A percentile compares a stretch with the other conserved stretches of the same genome.
Conservation (phyloP, 2,797 vertebrate genomes). For the Myripristis murdjan region DNA sequence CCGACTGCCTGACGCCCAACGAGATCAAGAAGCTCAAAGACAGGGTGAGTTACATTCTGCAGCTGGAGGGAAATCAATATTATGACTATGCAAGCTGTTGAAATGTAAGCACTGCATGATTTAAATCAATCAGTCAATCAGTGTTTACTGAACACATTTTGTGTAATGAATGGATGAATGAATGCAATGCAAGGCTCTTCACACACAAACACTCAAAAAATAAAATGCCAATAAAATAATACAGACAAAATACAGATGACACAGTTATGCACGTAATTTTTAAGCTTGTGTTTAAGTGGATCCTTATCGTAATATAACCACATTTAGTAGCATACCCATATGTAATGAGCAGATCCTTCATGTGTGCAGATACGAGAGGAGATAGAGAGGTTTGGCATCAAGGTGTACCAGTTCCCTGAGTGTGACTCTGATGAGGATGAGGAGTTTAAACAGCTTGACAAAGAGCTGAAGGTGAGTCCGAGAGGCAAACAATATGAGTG, state of each 20-base stretch:
- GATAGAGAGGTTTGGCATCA: conserved; percentile 98
- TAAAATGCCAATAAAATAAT: no score
- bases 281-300: no score
- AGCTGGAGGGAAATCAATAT: neutral
- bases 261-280: no score
- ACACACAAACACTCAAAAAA: no score
- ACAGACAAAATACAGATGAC: no score
- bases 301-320: no score
- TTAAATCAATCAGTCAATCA: no score
- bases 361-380: conserved; percentile 93
- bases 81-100: neutral
- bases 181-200: no score
- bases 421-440: conserved; percentile 99
- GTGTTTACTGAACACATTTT: neutral
- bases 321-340: no score
- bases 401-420: conserved; percentile 98
- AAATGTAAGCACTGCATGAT: neutral
- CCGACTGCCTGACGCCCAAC: conserved; percentile 95
- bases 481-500: neutral
- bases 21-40: conserved; percentile 99
- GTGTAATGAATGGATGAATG: no score
- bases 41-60: conserved; percentile 87
- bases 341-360: no score
- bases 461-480: conserved; percentile 94
- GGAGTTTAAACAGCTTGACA: conserved; percentile 98